Base-by-base conservation (phyloP, 2,113 vertebrate genomes). In the Numida meleagris region DNA sequence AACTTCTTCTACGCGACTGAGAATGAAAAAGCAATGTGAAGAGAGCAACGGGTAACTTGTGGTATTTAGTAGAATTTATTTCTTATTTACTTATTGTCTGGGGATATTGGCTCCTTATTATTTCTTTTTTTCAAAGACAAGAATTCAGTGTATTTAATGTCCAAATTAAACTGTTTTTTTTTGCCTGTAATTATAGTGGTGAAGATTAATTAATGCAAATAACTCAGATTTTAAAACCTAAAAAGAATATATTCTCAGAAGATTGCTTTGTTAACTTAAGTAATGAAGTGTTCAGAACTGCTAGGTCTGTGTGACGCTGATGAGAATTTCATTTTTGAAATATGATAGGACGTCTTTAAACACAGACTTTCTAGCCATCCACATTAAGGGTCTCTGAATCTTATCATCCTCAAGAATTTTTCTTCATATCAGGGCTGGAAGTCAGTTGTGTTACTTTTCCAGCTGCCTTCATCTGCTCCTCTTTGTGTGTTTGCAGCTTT, bases 21-120 rank as follows among this genome's bases (percentile, higher is more conserved):
- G 36, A 82, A 7, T 12, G 27, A 80, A 80, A 89, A 42, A 76
- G 62, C 51, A 76, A 58, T 0, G 1, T 40, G 45, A 85, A 91
- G 48, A 76, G 38, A 95, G 31, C 45, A 91, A 77, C 33, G 65
- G 57, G n/a, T 91, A 82, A 58, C n/a, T 71, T 70, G 43, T 51
- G 29, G 18, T 79, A 40, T 33, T 87, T 57, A 73, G 45, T 25
- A 85, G 14, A 61, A 12, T 68, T 45, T 24, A 53, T 43, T 87
- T 63, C 7, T 45, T 73, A 46, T 76, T 72, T 51, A 48, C 42
- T 31, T 2, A 10, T 79, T 93, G 27, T 70, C 12, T 66, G 29
- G 13, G 88, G 58, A 62, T 66, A 42, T 17, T 48, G 20, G 43
- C 12, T 82, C 21, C 18, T 75, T 36, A 8, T 67, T 86, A 92